Base-by-base conservation (phyloP, 2,888 invertebrate genomes). In the Dichetophora obliterata region DNA sequence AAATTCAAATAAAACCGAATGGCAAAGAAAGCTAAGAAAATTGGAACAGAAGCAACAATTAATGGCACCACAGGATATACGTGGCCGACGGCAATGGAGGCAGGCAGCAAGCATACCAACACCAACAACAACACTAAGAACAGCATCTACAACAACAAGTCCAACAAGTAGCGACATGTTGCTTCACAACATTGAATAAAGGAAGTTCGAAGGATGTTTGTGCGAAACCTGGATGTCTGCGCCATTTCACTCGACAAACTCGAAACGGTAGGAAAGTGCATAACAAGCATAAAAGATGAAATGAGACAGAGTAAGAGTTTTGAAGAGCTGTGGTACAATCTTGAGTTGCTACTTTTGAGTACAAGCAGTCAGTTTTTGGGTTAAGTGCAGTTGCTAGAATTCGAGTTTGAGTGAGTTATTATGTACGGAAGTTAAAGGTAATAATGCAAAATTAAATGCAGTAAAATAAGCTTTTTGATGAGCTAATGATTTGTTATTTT, bases 21-120 rank as follows among this genome's bases (percentile, higher is more conserved):
- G 34, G 72, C 37, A 57, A 43, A 61, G 48, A 24, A 50, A 73
- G 59, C 22, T 59, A 24, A 70, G 59, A 57, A 71, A 65, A 74
- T 31, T 75, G 61, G 74, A 74, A 75, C 74, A 77, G 77, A 74
- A 77, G 74, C 74, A 77, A 75, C 77, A 77, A 77, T 77, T 77
- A 77, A 77, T 70, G 50, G 57, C 50, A 57, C 73, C 69, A 50
- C 72, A 73, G 77, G 77, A 77, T 24, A 70, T 74, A 57, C 22
- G 24, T 43, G n/a, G 66, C 57, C 59, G 52, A n/a, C 22, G 43
- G 59, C 37, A 50, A 34, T 34, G 31, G 19, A 34, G 52, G 66
- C 11, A 54, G 65, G 14, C 3, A 61, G 52, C 37, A 27, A 37
- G 24, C 34, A 37, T 16, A 31, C 24, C 16, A 52, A 70, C 9